Conservation (phyloP, 2,797 vertebrate genomes). For the Petrocephalus schoutedeni region DNA sequence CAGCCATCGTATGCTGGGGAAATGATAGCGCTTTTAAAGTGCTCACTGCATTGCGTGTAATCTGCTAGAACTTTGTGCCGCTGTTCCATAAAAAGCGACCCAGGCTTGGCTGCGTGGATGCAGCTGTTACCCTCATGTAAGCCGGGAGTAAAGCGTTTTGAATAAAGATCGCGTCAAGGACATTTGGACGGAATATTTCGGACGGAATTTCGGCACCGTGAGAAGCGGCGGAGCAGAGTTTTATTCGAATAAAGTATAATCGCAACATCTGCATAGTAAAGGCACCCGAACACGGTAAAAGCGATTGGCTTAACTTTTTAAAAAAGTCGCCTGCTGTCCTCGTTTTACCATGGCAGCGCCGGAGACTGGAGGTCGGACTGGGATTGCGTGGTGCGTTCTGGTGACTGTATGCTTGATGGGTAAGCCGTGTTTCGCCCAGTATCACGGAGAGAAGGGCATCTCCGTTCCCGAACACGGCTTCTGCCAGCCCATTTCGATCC, state of each 20-base stretch:
- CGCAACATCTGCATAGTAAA: neutral
- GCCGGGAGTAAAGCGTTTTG: neutral
- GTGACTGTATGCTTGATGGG: slow-evolving; percentile 39
- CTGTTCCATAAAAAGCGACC: neutral
- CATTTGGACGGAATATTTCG: neutral
- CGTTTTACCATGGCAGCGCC: slow-evolving; percentile 42
- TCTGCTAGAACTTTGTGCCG: neutral
- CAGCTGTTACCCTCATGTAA: neutral
- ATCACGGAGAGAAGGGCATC: slow-evolving; percentile 67
- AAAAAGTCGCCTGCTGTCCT: neutral
- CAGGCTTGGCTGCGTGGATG: neutral
- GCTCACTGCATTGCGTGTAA: neutral
- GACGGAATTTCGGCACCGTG: neutral
- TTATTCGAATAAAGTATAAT: neutral
- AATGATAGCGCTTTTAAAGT: neutral
- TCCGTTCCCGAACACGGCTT: slow-evolving; percentile 78
- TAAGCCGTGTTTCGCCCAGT: slow-evolving; percentile 40
- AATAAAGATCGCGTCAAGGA: slow-evolving; percentile 6
- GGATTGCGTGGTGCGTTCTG: slow-evolving; percentile 44
- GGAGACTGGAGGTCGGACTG: slow-evolving; percentile 30
- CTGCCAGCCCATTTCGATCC: slow-evolving; percentile 85
- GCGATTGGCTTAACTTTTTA: neutral
- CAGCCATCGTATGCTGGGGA: neutral
- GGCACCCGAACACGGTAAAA: neutral
- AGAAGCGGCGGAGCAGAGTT: neutral